Percentiles rank a stretch among this genome's conserved stretches.
Conservation (phyloP, 2,888 invertebrate species). For the Drosophila seclusa region DNA sequence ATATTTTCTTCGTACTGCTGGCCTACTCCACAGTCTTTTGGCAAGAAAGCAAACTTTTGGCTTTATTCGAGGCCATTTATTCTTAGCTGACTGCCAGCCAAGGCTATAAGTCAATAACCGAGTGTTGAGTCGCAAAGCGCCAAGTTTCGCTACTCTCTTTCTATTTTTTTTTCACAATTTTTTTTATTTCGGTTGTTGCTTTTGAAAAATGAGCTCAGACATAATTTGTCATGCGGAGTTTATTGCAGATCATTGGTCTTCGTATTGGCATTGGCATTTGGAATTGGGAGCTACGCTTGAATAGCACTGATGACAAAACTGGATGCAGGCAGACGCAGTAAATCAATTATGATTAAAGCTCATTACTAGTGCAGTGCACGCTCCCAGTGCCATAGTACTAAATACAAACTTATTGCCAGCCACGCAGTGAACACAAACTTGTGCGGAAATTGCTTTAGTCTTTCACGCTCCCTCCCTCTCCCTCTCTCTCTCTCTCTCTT, state of each 20-base stretch:
- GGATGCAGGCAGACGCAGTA: slow-evolving; percentile 49
- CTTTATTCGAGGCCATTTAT: slow-evolving; percentile 51
- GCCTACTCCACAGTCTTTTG: slow-evolving; percentile 14
- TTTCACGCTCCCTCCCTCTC: background rate
- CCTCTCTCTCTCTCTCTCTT: background rate
- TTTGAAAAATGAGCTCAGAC: slow-evolving; percentile 67
- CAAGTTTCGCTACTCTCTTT: slow-evolving; percentile 36
- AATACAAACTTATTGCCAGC: slow-evolving; percentile 57
- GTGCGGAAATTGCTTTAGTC: slow-evolving; percentile 65
- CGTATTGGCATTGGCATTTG: slow-evolving; percentile 21
- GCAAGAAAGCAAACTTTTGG: slow-evolving; percentile 47
- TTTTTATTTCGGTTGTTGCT: slow-evolving; percentile 24
- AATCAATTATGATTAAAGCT: slow-evolving; percentile 80
- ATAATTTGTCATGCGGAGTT: slow-evolving; percentile 66
- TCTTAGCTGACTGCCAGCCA: slow-evolving; percentile 33
- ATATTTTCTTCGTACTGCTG: slow-evolving; percentile 51
- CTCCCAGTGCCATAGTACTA: slow-evolving; percentile 38
- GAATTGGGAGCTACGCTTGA: slow-evolving; percentile 20
- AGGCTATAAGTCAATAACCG: slow-evolving; percentile 72
- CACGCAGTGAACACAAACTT: slow-evolving; percentile 61
- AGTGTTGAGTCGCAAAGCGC: slow-evolving; percentile 75
- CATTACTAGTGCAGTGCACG: slow-evolving; percentile 67
- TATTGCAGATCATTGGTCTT: slow-evolving; percentile 62
- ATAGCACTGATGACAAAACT: slow-evolving; percentile 58
- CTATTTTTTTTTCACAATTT: background rate